Evolutionary conservation across 2,888 invertebrate species (phyloP).

Genomic region (Euphydryas editha): DNA sequence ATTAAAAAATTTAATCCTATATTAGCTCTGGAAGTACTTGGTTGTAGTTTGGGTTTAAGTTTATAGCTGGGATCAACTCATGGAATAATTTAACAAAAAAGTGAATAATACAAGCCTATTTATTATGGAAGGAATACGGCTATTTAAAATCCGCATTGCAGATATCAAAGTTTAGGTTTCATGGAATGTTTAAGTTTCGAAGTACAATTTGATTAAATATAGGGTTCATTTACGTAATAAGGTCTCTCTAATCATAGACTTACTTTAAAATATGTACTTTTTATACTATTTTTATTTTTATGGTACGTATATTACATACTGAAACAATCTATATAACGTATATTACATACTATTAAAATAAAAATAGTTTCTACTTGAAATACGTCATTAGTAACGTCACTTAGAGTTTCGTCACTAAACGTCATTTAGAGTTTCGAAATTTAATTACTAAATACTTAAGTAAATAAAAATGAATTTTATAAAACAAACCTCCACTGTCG

Average conservation of each 20-base stretch:
- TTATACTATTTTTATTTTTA: background rate
- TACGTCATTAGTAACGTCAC: no score
- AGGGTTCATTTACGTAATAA: conserved; percentile 2
- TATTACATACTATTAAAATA: no score
- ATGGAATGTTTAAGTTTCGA: conserved; percentile 21
- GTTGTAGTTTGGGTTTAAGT: conserved; percentile 17
- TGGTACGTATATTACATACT: no score
- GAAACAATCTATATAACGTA: no score
- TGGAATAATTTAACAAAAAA: conserved; percentile 27
- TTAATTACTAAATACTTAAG: no score
- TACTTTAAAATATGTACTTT: background rate
- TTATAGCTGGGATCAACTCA: conserved; percentile 29
- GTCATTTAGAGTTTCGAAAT: no score
- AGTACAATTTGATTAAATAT: conserved; percentile 11
- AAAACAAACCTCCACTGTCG: no score
- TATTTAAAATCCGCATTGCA: conserved; percentile 37
- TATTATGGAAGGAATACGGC: conserved; percentile 30
- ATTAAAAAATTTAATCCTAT: conserved; percentile 14
- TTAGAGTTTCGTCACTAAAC: no score
- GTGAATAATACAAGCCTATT: conserved; percentile 31
- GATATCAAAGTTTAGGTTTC: conserved; percentile 31
- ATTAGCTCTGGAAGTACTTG: conserved; percentile 20
- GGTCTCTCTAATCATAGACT: background rate
- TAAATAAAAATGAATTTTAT: no score
- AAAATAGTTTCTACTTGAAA: no score